Percentiles rank a stretch among this genome's conserved stretches.
phyloP scores from a whole-genome alignment of 2,113 vertebrate species.

The Chaetura pelagica region DNA sequence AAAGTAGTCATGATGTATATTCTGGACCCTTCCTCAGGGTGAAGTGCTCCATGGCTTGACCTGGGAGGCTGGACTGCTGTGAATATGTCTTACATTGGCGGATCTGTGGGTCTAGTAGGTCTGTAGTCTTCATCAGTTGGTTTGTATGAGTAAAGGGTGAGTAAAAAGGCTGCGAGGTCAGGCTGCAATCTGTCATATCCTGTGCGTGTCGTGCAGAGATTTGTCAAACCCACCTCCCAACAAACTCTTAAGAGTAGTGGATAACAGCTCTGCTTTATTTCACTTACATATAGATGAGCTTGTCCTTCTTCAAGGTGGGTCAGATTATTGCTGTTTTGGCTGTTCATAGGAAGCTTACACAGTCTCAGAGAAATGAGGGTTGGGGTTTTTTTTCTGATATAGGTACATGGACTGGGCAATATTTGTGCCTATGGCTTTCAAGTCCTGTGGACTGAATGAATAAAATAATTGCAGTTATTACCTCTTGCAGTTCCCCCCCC shows the following conservation, averaged over 20 bases:
- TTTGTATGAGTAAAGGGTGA: conserved; percentile 43
- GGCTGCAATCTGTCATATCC: background rate
- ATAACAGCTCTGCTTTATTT: background rate
- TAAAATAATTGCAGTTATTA: background rate
- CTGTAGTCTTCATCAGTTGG: background rate
- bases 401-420: background rate
- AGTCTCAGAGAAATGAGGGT: background rate
- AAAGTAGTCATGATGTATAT: background rate
- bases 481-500: rapidly evolving
- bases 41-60: background rate
- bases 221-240: background rate
- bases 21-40: background rate
- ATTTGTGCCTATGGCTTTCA: background rate
- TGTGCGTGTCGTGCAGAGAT: background rate
- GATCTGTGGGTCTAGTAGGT: background rate
- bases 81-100: background rate
- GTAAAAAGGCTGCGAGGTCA: conserved; percentile 12
- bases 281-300: background rate
- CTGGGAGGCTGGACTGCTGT: background rate
- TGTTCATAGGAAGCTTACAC: background rate
- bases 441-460: background rate
- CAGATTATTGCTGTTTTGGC: background rate
- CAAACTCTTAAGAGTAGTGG: background rate
- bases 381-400: background rate
- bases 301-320: background rate